Conservation (phyloP, 2,888 invertebrate species). For the Xanthia togata region DNA sequence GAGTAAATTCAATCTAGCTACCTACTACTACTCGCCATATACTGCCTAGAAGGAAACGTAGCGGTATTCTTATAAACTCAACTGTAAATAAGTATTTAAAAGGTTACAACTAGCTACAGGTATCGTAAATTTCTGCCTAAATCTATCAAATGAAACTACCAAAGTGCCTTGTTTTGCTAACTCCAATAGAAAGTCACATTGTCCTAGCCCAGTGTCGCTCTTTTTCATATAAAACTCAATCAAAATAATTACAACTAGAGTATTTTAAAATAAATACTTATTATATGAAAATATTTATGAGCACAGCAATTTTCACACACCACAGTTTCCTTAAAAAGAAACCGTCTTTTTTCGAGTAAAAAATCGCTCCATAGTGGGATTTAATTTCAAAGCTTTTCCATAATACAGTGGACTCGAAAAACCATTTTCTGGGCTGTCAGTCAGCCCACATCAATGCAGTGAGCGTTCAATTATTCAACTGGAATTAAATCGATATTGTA, state of each 20-base stretch:
- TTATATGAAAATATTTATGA: neutral
- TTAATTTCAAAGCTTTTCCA: conserved; percentile 55
- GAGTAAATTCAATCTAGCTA: neutral
- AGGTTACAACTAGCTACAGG: neutral
- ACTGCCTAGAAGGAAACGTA: neutral
- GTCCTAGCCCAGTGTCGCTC: neutral
- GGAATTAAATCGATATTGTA: conserved; percentile 40
- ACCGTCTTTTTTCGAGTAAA: conserved; percentile 16
- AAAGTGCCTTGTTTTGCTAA: neutral
- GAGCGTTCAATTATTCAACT: conserved; percentile 63
- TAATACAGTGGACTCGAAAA: conserved; percentile 58
- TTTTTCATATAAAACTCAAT: neutral
- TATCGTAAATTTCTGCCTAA: neutral
- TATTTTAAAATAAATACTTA: neutral
- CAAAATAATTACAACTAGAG: no score
- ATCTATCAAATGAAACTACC: neutral
- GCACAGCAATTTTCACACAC: conserved; percentile 13
- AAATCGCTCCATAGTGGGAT: conserved; percentile 44
- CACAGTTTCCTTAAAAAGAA: conserved; percentile 18
- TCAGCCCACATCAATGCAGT: conserved; percentile 58
- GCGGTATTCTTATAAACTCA: no score
- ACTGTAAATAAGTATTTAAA: neutral
- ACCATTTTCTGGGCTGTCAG: conserved; percentile 66
- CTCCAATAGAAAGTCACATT: neutral
- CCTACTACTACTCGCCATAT: neutral